Conservation (phyloP, 2,888 invertebrate genomes). For the Pterostichus niger region DNA sequence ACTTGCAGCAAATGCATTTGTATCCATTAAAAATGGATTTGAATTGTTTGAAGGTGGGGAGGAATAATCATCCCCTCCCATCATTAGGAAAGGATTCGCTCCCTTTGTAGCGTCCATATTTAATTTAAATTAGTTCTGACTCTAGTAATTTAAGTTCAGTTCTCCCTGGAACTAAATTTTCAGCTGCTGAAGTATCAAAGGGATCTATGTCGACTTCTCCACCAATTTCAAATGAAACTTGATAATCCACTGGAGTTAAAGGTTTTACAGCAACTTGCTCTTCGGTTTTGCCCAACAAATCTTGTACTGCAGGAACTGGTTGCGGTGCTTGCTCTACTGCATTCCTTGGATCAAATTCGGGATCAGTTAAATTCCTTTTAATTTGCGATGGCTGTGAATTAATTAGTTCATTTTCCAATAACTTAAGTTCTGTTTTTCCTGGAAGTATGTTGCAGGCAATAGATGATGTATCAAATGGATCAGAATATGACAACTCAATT, state of each 20-base stretch:
- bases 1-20: constrained; percentile 73
- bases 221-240: constrained; percentile 79
- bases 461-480: constrained; percentile 94
- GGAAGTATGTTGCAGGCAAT: constrained; percentile 87
- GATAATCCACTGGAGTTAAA: constrained; percentile 75
- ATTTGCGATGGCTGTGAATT: constrained; percentile 76
- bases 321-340: constrained; percentile 64
- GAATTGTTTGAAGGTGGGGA: constrained; percentile 79
- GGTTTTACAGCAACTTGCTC: constrained; percentile 74
- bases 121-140: constrained; percentile 82
- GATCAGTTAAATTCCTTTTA: constrained; percentile 71
- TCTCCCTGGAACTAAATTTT: constrained; percentile 86
- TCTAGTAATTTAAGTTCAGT: constrained; percentile 89
- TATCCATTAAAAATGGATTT: constrained; percentile 85
- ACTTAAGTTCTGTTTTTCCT: constrained; percentile 88
- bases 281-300: constrained; percentile 73
- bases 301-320: constrained; percentile 62
- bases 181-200: constrained; percentile 91
- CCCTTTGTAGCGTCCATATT: constrained; percentile 80
- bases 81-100: constrained; percentile 90
- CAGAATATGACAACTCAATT: constrained; percentile 79
- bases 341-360: constrained; percentile 80
- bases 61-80: constrained; percentile 82
- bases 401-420: constrained; percentile 87
- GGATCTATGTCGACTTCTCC: constrained; percentile 83